A percentile compares a stretch with the other conserved stretches of the same genome.
Conservation (phyloP, 2,113 vertebrate genomes). For the Tenrec ecaudatus region DNA sequence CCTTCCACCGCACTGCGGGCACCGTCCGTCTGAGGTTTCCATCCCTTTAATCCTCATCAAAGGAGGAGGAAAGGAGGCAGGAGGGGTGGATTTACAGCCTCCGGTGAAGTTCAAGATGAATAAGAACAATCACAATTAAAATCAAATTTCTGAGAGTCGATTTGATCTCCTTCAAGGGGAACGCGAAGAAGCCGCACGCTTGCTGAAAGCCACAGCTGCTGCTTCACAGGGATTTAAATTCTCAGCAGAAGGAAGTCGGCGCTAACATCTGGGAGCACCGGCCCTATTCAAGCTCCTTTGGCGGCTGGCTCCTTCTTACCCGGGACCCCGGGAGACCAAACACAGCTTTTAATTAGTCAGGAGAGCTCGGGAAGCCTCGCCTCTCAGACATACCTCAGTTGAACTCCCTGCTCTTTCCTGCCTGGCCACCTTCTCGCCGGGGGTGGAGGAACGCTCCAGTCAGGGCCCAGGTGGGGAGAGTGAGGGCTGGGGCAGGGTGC, state of each 20-base stretch:
- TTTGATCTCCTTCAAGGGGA: conserved; percentile 48
- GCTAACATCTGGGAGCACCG: neutral
- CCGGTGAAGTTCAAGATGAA: conserved; percentile 45
- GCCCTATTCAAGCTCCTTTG: conserved; percentile 46
- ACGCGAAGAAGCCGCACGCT: neutral
- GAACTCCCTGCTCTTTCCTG: neutral
- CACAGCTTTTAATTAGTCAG: neutral
- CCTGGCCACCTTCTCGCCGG: neutral
- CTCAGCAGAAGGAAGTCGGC: neutral
- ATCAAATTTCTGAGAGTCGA: neutral
- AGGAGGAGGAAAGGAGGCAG: neutral
- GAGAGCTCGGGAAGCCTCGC: neutral
- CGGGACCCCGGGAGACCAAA: neutral
- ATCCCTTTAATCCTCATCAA: neutral
- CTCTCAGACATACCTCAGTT: neutral
- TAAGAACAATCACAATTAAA: conserved; percentile 68
- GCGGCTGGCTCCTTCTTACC: neutral
- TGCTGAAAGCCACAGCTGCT: neutral
- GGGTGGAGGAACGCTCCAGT: neutral
- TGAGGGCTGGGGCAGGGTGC: neutral
- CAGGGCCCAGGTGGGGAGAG: neutral
- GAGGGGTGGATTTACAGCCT: neutral
- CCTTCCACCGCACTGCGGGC: neutral
- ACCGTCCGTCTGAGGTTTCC: too few relatives aligned
- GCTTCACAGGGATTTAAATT: neutral